phyloP scores from a whole-genome alignment of 2,113 vertebrate genomes.

The Halichoeres trimaculatus region DNA sequence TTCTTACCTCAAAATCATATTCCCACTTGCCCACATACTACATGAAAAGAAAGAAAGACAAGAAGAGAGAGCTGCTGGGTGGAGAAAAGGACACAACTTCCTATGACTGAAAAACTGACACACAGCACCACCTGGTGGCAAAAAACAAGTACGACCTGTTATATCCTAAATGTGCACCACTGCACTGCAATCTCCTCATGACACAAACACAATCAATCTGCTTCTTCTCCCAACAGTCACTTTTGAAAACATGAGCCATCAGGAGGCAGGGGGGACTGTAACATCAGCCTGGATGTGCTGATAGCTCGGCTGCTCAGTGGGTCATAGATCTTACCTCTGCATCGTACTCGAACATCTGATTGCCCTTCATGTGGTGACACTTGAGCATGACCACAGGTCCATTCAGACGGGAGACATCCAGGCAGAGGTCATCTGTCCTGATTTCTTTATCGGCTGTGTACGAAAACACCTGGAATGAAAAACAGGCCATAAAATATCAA shows the following conservation, averaged over 20 bases:
- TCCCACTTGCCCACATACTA: slow-evolving; percentile 96
- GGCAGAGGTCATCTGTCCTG: slow-evolving; percentile 95
- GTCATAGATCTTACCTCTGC: slow-evolving; percentile 87
- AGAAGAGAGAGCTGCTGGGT: slow-evolving; percentile 47
- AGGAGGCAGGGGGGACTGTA: not conserved
- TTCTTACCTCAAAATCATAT: slow-evolving; percentile 96
- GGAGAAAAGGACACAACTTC: slow-evolving; percentile 25
- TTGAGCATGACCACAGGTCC: slow-evolving; percentile 97
- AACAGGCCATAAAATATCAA: not conserved
- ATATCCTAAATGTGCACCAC: not conserved
- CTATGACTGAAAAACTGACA: slow-evolving; percentile 24
- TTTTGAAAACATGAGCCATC: not conserved
- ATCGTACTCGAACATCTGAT: slow-evolving; percentile 99
- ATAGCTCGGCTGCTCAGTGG: not conserved
- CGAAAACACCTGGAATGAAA: slow-evolving; percentile 91
- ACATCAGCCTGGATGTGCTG: not conserved
- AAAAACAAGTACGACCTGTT: not conserved
- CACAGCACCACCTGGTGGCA: slow-evolving; percentile 80
- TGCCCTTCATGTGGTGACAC: slow-evolving; percentile 98
- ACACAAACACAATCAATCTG: slow-evolving; percentile 21
- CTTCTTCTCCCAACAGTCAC: slow-evolving; percentile 15
- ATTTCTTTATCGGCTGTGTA: slow-evolving; percentile 99
- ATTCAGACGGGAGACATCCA: slow-evolving; percentile 96
- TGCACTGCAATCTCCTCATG: slow-evolving; percentile 8
- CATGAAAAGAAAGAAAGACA: slow-evolving; percentile 60